Evolutionary conservation across 1,140 invertebrate species (phyloP), one percentile per base, ranked within the genome.

Genomic region (Rhynchophorus ferrugineus): DNA sequence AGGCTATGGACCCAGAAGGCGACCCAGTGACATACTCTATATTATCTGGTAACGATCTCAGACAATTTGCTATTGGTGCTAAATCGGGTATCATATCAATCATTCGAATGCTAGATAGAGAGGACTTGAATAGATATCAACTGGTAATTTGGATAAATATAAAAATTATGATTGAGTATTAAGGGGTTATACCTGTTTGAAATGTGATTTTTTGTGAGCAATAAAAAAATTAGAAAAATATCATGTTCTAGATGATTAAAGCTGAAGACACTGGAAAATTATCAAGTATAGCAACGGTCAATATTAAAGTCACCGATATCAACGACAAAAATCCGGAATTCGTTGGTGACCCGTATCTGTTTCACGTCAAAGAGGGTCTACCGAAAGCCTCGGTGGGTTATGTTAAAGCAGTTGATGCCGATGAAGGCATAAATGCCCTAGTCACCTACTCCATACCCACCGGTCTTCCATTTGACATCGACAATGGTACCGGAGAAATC

Each of bases 291-390:
- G 84, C 87, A 0, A 89, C 84, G 1, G 84, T 93, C 0, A 90
- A 91, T 61, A 88, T 95, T 14, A 85, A 84, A 64, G 85, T 95
- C 0, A 89, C 87, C 0, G 91, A 93, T 63, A 89, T 91, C 29
- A 93, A 94, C 62, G 90, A 94, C 60, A 89, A 91, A 56, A 91
- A 87, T 71, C 87, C 85, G 0, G 84, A 85, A 58, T 93, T 93
- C 64, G 77, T 85, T 3, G 80, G 80, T 19, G 59, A 81, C 34
- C 86, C 87, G 0, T 93, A 93, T 61, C 74, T 80, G 16, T 93
- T 93, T 67, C 71, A 78, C 7, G 85, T 93, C 0, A 84, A 87
- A 63, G 91, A 94, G 77, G 89, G 89, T 44, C 73, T 78, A 35
- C 70, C 76, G 0, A 75, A 80, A 41, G 78, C 78, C 37, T 71